Percentiles rank a stretch among this genome's conserved stretches.
Evolutionary conservation across 2,888 invertebrate genomes (phyloP).

Genomic region (Cerceris rybyensis): DNA sequence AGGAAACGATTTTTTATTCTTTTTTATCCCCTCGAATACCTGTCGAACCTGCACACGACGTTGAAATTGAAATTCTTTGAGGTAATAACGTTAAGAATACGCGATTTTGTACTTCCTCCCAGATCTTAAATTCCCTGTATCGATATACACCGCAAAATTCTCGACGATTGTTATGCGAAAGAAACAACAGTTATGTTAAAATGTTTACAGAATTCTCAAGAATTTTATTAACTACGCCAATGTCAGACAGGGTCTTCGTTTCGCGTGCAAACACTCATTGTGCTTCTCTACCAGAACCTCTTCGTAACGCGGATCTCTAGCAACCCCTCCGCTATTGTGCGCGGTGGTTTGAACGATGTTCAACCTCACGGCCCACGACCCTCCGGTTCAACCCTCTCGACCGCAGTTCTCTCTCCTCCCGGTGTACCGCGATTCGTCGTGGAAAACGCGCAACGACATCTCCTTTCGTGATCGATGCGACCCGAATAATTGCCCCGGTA

Average conservation of each 20-base stretch:
- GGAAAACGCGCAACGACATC: conserved; percentile 37
- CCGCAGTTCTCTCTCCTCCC: conserved; percentile 63
- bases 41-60: conserved; percentile 28
- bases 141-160: neutral
- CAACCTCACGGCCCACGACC: conserved; percentile 63
- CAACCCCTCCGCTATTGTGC: conserved; percentile 49
- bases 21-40: conserved; percentile 21
- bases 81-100: conserved; percentile 43
- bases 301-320: conserved; percentile 35
- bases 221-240: conserved; percentile 30
- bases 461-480: conserved; percentile 46
- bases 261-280: conserved; percentile 43
- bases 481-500: conserved; percentile 44
- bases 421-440: conserved; percentile 42
- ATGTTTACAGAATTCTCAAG: neutral
- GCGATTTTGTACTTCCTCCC: conserved; percentile 18
- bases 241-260: conserved; percentile 27
- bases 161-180: neutral
- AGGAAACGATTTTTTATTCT: conserved; percentile 49
- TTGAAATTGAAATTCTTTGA: conserved; percentile 28
- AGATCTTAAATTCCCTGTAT: neutral
- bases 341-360: conserved; percentile 71
- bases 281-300: conserved; percentile 32
- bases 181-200: neutral
- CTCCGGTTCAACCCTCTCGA: conserved; percentile 67